Conservation (phyloP, 2,888 invertebrate species). For the Ochropleura plecta region DNA sequence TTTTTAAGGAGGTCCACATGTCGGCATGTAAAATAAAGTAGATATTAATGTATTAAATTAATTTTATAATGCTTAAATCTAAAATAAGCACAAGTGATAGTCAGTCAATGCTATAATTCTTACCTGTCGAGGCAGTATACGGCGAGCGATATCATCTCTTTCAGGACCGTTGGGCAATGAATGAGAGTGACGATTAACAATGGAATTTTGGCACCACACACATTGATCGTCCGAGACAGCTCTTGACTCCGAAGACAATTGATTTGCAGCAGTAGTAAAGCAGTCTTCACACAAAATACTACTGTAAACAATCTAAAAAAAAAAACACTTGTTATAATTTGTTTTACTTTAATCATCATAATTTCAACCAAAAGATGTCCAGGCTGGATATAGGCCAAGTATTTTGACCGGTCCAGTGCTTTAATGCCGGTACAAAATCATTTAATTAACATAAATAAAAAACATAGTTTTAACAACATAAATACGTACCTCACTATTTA, state of each 20-base stretch:
- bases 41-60: neutral
- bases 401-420: too few relatives aligned
- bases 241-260: slow-evolving; percentile 2
- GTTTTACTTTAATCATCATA: neutral
- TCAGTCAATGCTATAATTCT: neutral
- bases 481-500: neutral
- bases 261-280: slow-evolving; percentile 2
- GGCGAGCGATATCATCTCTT: neutral
- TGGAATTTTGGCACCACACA: neutral
- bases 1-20: too few relatives aligned
- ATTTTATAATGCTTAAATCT: neutral
- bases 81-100: neutral
- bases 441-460: too few relatives aligned
- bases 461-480: neutral
- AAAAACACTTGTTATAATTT: neutral
- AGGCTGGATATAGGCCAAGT: too few relatives aligned
- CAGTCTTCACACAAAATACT: slow-evolving; percentile 6
- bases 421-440: too few relatives aligned
- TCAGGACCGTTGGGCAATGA: slow-evolving; percentile 3
- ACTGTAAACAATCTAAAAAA: slow-evolving; percentile 2
- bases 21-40: neutral
- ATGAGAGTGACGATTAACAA: slow-evolving; percentile 5
- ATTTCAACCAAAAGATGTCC: neutral
- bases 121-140: slow-evolving; percentile 1
- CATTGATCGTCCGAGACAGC: neutral